A percentile compares a stretch with the other conserved stretches of the same genome.
Conservation (phyloP, 2,888 invertebrate species). For the Lordiphosa andalusiaca region DNA sequence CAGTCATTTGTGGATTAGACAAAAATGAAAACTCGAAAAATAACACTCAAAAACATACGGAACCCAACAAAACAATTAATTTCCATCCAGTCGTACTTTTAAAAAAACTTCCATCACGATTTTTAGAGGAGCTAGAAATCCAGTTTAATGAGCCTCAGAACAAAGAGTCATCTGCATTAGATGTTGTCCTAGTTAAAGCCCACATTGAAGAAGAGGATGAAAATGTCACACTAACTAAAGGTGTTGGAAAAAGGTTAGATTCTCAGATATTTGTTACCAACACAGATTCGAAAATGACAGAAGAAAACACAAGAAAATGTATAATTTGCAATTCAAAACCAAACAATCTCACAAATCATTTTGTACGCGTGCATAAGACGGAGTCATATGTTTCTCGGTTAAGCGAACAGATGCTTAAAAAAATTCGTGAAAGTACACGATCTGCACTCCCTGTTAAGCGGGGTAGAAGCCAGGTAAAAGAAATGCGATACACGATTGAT, state of each 20-base stretch:
- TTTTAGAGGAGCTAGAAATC: constrained; percentile 4
- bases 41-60: neutral
- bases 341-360: constrained; percentile 18
- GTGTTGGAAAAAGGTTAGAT: neutral
- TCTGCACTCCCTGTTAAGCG: neutral
- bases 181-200: constrained; percentile 16
- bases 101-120: neutral
- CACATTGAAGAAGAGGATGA: neutral
- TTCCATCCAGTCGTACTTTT: neutral
- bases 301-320: constrained; percentile 12
- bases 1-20: too few species aligned
- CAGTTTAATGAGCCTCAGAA: neutral
- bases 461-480: neutral
- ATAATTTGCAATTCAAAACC: constrained; percentile 17
- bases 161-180: neutral
- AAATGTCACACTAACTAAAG: neutral
- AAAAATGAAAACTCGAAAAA: neutral
- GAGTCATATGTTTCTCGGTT: constrained; percentile 28
- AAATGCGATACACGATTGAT: neutral
- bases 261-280: constrained; percentile 1
- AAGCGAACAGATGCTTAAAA: neutral
- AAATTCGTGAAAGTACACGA: constrained; percentile 3
- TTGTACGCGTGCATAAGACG: constrained; percentile 11
- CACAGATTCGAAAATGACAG: constrained; percentile 12
- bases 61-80: neutral